Conservation (phyloP, 2,888 invertebrate genomes). For the Lordiphosa andalusiaca region DNA sequence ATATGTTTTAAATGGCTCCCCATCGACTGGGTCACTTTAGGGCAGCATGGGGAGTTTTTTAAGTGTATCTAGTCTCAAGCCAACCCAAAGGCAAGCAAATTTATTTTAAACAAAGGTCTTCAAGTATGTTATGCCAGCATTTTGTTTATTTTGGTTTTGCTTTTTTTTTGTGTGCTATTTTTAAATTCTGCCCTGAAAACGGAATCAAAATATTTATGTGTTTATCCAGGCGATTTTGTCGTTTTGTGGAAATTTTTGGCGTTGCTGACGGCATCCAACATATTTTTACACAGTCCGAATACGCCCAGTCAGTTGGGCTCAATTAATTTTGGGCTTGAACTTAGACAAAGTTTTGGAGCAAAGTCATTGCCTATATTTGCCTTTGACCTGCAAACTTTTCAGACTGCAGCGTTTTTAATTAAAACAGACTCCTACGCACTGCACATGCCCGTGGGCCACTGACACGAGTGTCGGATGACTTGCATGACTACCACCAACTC, state of each 20-base stretch:
- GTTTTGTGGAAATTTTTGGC: not conserved
- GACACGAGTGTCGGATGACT: too few species aligned
- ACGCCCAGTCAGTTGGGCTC: conserved; percentile 29
- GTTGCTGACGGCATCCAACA: not conserved
- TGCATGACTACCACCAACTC: too few species aligned
- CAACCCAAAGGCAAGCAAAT: conserved; percentile 16
- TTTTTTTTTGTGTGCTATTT: conserved; percentile 1
- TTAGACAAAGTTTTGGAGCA: conserved; percentile 23
- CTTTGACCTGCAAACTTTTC: conserved; percentile 18
- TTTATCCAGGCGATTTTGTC: conserved; percentile 15
- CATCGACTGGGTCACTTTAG: conserved; percentile 18
- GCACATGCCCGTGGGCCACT: not conserved
- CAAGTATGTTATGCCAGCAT: conserved; percentile 8
- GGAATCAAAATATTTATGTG: conserved; percentile 29
- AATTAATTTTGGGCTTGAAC: conserved; percentile 25
- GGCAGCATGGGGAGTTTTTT: conserved; percentile 21
- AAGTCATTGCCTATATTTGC: conserved; percentile 37
- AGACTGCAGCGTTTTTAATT: conserved; percentile 16
- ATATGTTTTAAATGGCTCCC: conserved; percentile 4
- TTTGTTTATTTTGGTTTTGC: not conserved
- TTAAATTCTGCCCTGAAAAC: conserved; percentile 1
- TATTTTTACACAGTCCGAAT: conserved; percentile 12
- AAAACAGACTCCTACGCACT: conserved; percentile 1
- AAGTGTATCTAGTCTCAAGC: conserved; percentile 3
- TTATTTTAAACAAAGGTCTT: conserved; percentile 20